phyloP scores from a whole-genome alignment of 1,140 invertebrate species.

The Protaetia brevitarsis region DNA sequence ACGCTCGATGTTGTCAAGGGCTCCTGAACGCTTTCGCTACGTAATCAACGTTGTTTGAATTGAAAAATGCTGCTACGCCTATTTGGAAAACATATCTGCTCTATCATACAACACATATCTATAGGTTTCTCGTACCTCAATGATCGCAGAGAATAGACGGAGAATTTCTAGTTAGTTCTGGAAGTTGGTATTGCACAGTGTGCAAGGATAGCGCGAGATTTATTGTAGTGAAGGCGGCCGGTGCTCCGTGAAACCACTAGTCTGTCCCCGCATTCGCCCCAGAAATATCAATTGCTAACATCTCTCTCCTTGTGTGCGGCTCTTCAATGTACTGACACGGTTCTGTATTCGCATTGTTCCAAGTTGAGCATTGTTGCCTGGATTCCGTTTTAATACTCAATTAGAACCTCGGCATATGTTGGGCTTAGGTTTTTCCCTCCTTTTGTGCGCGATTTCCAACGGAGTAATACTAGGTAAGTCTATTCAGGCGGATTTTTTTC shows the following conservation, averaged over 20 bases:
- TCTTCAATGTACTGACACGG: neutral
- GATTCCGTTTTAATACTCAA: slow-evolving; percentile 12
- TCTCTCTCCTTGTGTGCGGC: neutral
- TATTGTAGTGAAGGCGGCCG: neutral
- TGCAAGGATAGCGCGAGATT: neutral
- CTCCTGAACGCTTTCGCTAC: no score
- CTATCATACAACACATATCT: no score
- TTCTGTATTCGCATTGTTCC: neutral
- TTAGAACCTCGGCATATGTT: neutral
- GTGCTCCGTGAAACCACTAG: neutral
- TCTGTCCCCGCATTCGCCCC: no score
- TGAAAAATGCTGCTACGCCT: no score
- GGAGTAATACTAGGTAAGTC: no score
- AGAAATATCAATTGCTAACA: slow-evolving; percentile 14
- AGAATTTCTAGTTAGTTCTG: neutral
- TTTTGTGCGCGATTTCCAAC: neutral
- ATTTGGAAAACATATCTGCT: no score
- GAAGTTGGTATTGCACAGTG: neutral
- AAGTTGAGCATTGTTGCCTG: neutral
- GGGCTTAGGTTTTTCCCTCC: neutral
- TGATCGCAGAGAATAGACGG: neutral
- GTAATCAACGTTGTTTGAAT: no score
- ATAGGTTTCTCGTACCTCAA: no score
- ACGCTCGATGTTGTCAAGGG: no score
- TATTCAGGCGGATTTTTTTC: no score